Base-by-base conservation (phyloP, 2,888 invertebrate species). In the Cryptus viduatorius region DNA sequence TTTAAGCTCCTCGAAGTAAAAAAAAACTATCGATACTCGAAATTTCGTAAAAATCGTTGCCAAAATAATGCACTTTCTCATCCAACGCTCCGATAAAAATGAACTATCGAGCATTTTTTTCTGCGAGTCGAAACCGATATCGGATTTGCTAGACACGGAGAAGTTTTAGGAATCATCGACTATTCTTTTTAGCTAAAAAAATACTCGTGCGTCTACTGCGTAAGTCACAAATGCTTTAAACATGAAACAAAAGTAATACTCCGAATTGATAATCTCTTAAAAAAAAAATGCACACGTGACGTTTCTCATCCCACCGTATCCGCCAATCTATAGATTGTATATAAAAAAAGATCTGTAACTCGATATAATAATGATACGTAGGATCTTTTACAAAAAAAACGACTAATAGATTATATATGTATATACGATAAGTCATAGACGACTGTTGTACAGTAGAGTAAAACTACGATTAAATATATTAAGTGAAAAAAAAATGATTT, bases 371-470 rank as follows among this genome's bases (percentile, higher is more conserved):
- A 7, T 37, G 37, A 1, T 73, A 77, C 84, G 85, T 86, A 87
- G 87, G 53, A 87, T 86, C 88, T 89, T 90, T 90, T 89, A 88
- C 88, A 44, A 71, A 85, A 82, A 78, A 76, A 83, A 78, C 77
- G 81, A 85, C 84, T 83, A 87, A 86, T 88, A 87, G 81, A 71
- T 86, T 88, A 87, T 87, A 86, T 88, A 88, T 90, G 88, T 89
- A 89, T 87, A 89, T 88, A 89, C 72, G 82, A 78, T 85, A 78
- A 84, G 87, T 87, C 83, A 87, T 86, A 88, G 87, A 46, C 86
- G 79, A 87, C 72, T 85, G 88, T 88, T 91, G 91, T 91, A 91
- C 90, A 91, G 89, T 90, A 89, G 89, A 90, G 87, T 88, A 56
- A 56, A 90, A 89, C 46, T 69, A 88, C 85, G 86, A 87, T 87